Percentiles rank a stretch among this genome's conserved stretches.
These are phyloP conservation scores for Dastarcus helophoroides DNA, from an alignment of 2,888 invertebrate genomes.

Conservation along the genomic window DNA sequence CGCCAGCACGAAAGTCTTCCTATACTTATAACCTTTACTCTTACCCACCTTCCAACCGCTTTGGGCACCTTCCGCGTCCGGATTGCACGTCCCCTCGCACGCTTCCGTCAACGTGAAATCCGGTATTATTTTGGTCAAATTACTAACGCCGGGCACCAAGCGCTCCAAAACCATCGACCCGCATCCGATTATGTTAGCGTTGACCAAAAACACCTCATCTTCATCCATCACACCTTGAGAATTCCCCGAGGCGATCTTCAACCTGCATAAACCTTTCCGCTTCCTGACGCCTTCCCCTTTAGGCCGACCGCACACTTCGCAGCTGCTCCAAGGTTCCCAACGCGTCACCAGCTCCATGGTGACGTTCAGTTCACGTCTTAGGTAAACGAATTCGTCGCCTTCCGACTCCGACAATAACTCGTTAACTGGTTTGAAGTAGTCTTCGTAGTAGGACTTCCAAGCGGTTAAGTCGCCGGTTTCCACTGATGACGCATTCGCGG, in stretches of 20 bases:
- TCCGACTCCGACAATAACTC: slow-evolving; percentile 34
- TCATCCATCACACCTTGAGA: slow-evolving; percentile 5
- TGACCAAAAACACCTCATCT: slow-evolving; percentile 18
- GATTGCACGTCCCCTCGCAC: slow-evolving; percentile 35
- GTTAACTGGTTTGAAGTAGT: slow-evolving; percentile 38
- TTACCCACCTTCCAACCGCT: slow-evolving; percentile 37
- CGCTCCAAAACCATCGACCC: slow-evolving; percentile 37
- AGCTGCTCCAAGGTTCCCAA: slow-evolving; percentile 45
- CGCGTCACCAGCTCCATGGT: slow-evolving; percentile 39
- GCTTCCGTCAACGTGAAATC: slow-evolving; percentile 37
- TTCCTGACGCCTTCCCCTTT: slow-evolving; percentile 34
- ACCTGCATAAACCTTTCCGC: slow-evolving; percentile 40
- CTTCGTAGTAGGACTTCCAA: slow-evolving; percentile 41
- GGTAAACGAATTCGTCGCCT: slow-evolving; percentile 32
- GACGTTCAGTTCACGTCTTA: slow-evolving; percentile 35
- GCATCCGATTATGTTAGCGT: slow-evolving; percentile 34
- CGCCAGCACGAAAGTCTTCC: slow-evolving; percentile 39
- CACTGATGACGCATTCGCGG: slow-evolving; percentile 12
- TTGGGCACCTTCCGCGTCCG: slow-evolving; percentile 32
- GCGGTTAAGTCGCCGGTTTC: slow-evolving; percentile 38
- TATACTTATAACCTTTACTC: slow-evolving; percentile 37
- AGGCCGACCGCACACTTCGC: slow-evolving; percentile 38
- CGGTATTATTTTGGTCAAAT: slow-evolving; percentile 38
- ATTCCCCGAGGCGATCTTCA: slow-evolving; percentile 30
- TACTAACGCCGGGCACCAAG: slow-evolving; percentile 39